Evolutionary conservation across 2,888 invertebrate genomes (phyloP).

Genomic region (Apoda limacodes): DNA sequence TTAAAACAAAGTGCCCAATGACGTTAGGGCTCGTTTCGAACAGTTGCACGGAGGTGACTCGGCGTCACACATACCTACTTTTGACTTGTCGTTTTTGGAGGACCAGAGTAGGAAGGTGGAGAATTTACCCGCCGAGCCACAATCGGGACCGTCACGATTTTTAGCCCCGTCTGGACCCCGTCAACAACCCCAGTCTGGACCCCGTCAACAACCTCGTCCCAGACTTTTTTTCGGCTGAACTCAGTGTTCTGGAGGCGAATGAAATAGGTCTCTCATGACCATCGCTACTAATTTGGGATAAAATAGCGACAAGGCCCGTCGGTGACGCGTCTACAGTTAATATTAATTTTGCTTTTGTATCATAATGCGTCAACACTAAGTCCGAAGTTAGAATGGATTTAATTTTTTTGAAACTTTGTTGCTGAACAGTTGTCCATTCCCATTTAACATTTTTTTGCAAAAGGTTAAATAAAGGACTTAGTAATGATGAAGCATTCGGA

Average conservation of each 20-base stretch:
- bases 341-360: background rate
- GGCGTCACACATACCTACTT: no score
- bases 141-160: no score
- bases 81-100: no score
- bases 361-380: background rate
- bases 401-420: background rate
- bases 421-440: constrained; percentile 5
- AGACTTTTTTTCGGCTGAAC: constrained; percentile 3
- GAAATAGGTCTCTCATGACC: constrained; percentile 6
- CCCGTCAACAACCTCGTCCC: no score
- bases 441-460: constrained; percentile 5
- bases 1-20: no score
- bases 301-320: background rate
- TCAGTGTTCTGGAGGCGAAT: constrained; percentile 9
- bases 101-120: constrained; percentile 10
- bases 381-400: background rate
- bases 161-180: no score
- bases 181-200: no score
- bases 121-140: constrained; percentile 8
- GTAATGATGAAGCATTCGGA: constrained; percentile 5
- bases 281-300: background rate
- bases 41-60: no score
- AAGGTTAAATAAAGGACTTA: constrained; percentile 3
- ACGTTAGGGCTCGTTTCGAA: no score
- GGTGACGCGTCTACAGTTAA: constrained; percentile 2